These are phyloP conservation scores for Busseola fusca DNA, from an alignment of 2,888 invertebrate species.

Conservation along the genomic window DNA sequence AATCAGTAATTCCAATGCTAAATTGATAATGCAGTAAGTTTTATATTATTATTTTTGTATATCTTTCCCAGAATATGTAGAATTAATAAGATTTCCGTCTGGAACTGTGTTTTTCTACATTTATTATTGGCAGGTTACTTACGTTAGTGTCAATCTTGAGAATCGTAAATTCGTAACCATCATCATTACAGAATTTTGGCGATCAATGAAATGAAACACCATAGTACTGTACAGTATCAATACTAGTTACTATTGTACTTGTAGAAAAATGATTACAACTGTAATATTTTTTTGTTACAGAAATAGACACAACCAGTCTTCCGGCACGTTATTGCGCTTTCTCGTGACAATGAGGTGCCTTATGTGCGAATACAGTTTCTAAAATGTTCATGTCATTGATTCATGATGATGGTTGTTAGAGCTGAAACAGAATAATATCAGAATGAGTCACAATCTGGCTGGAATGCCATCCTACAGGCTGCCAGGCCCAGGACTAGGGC, in stretches of 20 bases:
- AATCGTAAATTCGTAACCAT: slow-evolving; percentile 64
- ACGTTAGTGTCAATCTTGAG: slow-evolving; percentile 61
- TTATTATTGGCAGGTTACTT: slow-evolving; percentile 76
- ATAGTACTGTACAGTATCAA: slow-evolving; percentile 6
- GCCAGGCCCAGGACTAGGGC: slow-evolving; percentile 92
- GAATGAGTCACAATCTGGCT: slow-evolving; percentile 94
- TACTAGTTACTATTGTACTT: slow-evolving; percentile 11
- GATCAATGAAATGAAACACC: slow-evolving; percentile 43
- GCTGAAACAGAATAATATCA: slow-evolving; percentile 79
- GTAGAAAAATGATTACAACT: slow-evolving; percentile 42
- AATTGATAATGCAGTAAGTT: slow-evolving; percentile 88
- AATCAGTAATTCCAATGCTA: slow-evolving; percentile 84
- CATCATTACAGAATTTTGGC: slow-evolving; percentile 56
- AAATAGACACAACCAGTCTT: slow-evolving; percentile 85
- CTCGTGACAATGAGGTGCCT: slow-evolving; percentile 83
- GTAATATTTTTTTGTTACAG: slow-evolving; percentile 82
- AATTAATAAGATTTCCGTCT: slow-evolving; percentile 38
- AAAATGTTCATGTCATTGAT: slow-evolving; percentile 67
- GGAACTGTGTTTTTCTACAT: slow-evolving; percentile 58
- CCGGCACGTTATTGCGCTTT: slow-evolving; percentile 81
- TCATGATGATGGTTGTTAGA: slow-evolving; percentile 81
- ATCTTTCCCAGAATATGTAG: slow-evolving; percentile 48
- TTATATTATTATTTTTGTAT: slow-evolving; percentile 67
- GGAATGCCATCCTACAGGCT: slow-evolving; percentile 94
- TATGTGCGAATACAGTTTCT: slow-evolving; percentile 75